phyloP scores from a whole-genome alignment of 2,888 invertebrate species.

The Phaonia tiefii region DNA sequence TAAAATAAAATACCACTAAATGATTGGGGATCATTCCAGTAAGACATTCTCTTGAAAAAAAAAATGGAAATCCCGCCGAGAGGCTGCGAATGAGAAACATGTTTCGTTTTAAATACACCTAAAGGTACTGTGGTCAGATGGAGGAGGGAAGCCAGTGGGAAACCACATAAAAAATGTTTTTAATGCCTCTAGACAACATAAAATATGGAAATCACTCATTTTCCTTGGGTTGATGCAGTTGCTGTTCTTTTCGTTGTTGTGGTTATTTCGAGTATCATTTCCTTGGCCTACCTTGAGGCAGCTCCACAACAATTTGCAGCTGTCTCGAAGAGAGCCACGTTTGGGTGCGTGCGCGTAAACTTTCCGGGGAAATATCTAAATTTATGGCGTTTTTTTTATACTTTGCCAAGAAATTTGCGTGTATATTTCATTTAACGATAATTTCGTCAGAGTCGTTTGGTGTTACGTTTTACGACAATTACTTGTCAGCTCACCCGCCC shows the following conservation, averaged over 20 bases:
- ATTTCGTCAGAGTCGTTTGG: conserved; percentile 10
- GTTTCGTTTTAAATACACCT: conserved; percentile 21
- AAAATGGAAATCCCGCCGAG: neutral
- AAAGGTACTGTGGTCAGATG: conserved; percentile 12
- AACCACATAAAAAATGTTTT: conserved; percentile 48
- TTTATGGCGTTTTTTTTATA: conserved; percentile 22
- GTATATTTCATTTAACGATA: neutral
- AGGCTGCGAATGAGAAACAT: conserved; percentile 6
- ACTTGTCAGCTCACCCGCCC: too few relatives aligned
- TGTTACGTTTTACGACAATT: neutral
- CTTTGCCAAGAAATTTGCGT: too few relatives aligned
- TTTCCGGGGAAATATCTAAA: conserved; percentile 21
- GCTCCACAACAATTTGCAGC: too few relatives aligned
- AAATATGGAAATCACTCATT: conserved; percentile 56
- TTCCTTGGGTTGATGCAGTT: conserved; percentile 12
- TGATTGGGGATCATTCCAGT: conserved; percentile 44
- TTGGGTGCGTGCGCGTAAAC: neutral
- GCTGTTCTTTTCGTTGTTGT: too few relatives aligned
- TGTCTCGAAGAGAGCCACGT: neutral
- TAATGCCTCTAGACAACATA: conserved; percentile 54
- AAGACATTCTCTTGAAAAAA: conserved; percentile 19
- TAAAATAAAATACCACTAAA: conserved; percentile 57
- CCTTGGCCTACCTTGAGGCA: conserved; percentile 62
- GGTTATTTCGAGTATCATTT: neutral
- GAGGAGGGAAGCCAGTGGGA: conserved; percentile 36